phyloP scores from a whole-genome alignment of 2,888 invertebrate species.

The Tricholauxania praeusta region DNA sequence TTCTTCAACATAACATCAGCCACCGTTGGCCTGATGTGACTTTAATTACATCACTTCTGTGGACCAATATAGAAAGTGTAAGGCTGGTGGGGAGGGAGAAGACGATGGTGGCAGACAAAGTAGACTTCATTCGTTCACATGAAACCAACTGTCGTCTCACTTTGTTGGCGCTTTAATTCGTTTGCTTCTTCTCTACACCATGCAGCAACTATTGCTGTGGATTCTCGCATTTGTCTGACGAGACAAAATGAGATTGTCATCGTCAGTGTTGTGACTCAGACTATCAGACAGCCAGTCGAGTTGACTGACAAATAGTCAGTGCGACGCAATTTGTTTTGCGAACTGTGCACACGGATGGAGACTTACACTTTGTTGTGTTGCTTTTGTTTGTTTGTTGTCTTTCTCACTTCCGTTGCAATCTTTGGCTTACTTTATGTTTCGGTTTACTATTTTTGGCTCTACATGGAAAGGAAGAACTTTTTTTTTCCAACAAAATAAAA shows the following conservation, averaged over 20 bases:
- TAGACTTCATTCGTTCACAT: too few relatives aligned
- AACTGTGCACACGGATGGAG: neutral
- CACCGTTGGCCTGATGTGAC: constrained; percentile 44
- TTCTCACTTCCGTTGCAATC: too few relatives aligned
- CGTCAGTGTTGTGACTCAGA: neutral
- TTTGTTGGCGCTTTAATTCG: too few relatives aligned
- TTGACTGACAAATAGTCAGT: neutral
- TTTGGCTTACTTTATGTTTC: too few relatives aligned
- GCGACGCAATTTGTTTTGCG: neutral
- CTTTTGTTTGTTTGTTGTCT: too few relatives aligned
- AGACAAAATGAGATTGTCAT: neutral
- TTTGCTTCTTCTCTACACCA: too few relatives aligned
- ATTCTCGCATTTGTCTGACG: constrained; percentile 12
- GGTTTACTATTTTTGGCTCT: too few relatives aligned
- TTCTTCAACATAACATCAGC: constrained; percentile 25
- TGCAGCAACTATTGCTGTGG: neutral
- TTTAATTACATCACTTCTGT: constrained; percentile 46
- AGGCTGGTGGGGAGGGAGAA: too few relatives aligned
- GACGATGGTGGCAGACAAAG: too few relatives aligned
- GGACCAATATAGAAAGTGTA: neutral
- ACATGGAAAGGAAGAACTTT: too few relatives aligned
- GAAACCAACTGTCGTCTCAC: too few relatives aligned
- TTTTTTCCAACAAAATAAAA: too few relatives aligned
- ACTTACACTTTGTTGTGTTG: neutral
- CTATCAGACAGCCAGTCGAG: neutral